phyloP scores from a whole-genome alignment of 2,888 invertebrate genomes.

The Tenthredo mesomela region DNA sequence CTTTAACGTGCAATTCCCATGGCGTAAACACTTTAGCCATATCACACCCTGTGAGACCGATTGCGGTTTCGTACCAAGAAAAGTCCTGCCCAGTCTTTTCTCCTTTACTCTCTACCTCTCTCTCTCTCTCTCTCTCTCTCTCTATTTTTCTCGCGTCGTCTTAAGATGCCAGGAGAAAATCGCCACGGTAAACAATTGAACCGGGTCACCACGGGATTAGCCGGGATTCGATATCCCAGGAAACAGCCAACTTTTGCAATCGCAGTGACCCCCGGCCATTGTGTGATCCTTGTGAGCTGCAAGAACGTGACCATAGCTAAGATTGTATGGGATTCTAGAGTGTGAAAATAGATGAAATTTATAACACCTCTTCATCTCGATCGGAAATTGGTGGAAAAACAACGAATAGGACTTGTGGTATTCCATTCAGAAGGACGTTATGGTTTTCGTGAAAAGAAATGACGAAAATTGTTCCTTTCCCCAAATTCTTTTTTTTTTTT shows the following conservation, averaged over 20 bases:
- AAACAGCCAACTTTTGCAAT: constrained; percentile 29
- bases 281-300: background rate
- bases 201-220: constrained; percentile 49
- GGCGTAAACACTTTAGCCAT: background rate
- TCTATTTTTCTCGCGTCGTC: background rate
- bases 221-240: constrained; percentile 34
- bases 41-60: background rate
- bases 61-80: background rate
- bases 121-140: background rate
- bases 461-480: background rate
- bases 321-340: constrained; percentile 3
- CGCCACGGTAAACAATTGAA: constrained; percentile 47
- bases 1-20: constrained; percentile 11
- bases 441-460: background rate
- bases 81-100: background rate
- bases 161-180: background rate
- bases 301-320: background rate
- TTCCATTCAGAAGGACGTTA: background rate
- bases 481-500: background rate
- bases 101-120: no score
- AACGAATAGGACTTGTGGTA: background rate
- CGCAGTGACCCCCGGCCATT: constrained; percentile 8
- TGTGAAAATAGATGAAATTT: background rate
- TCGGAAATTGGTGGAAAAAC: background rate
- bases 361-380: background rate